A percentile compares a stretch with the other conserved stretches of the same genome.
Evolutionary conservation across 2,888 invertebrate genomes (phyloP).

Genomic region (Tinea trinotella): DNA sequence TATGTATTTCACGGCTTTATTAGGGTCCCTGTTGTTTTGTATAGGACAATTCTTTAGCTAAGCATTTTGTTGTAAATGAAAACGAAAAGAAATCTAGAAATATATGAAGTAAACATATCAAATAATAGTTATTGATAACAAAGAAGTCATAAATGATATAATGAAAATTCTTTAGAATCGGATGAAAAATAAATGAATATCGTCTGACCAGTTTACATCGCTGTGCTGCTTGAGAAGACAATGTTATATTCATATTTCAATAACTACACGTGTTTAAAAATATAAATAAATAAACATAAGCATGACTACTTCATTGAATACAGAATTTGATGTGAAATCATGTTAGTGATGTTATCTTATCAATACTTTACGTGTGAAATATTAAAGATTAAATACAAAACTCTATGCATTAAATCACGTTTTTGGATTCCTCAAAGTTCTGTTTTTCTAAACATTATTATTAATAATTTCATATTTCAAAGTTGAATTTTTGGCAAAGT

Average conservation of each 20-base stretch:
- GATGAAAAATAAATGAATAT: no score
- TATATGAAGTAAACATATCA: not conserved
- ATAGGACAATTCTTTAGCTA: no score
- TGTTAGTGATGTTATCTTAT: constrained; percentile 6
- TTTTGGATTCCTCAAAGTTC: no score
- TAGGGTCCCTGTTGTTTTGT: no score
- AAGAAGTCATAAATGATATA: no score
- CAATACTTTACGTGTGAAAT: not conserved
- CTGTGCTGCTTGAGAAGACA: not conserved
- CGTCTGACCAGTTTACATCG: constrained; percentile 9
- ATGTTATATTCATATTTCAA: not conserved
- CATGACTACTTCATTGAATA: constrained; percentile 6
- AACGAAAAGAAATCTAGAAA: not conserved
- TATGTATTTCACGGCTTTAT: no score
- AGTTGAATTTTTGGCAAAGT: no score
- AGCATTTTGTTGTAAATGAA: no score
- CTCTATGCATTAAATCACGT: not conserved
- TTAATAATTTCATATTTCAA: no score
- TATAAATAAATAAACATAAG: not conserved
- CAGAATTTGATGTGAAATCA: not conserved
- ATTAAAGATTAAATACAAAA: not conserved
- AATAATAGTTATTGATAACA: no score
- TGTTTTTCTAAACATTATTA: no score
- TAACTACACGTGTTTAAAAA: not conserved
- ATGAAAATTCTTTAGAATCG: no score